A percentile compares a stretch with the other conserved stretches of the same genome.
These are phyloP conservation scores for Formica selysi DNA, from an alignment of 1,140 invertebrate genomes.

Conservation along the genomic window DNA sequence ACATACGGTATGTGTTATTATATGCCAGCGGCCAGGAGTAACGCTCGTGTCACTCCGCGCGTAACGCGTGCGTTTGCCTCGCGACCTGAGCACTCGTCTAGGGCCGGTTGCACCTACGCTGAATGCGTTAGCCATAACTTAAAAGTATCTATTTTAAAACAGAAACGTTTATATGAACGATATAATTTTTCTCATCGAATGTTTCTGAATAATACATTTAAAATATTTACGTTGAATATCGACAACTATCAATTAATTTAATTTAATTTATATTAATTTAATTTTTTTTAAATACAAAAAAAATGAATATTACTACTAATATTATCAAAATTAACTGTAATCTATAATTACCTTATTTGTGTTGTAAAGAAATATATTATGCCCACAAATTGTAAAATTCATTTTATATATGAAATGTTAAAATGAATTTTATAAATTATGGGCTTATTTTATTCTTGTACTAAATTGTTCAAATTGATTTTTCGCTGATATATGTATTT, in stretches of 20 bases:
- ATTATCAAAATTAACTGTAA: neutral
- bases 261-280: too few relatives aligned
- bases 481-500: conserved; percentile 9
- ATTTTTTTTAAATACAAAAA: too few relatives aligned
- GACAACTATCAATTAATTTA: too few relatives aligned
- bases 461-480: neutral
- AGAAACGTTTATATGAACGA: neutral
- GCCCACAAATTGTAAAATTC: neutral
- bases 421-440: neutral
- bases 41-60: conserved; percentile 53
- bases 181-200: neutral
- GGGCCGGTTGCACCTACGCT: neutral
- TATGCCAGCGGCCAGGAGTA: neutral
- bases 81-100: conserved; percentile 13
- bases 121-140: neutral
- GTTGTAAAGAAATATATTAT: neutral
- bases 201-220: neutral
- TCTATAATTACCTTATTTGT: neutral
- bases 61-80: conserved; percentile 56
- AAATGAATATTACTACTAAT: too few relatives aligned
- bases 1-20: conserved; percentile 14
- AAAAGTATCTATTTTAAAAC: conserved; percentile 2
- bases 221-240: too few relatives aligned
- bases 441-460: neutral
- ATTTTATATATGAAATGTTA: neutral